Base-by-base conservation (phyloP, 2,888 invertebrate genomes). In the Helobdella robusta region DNA sequence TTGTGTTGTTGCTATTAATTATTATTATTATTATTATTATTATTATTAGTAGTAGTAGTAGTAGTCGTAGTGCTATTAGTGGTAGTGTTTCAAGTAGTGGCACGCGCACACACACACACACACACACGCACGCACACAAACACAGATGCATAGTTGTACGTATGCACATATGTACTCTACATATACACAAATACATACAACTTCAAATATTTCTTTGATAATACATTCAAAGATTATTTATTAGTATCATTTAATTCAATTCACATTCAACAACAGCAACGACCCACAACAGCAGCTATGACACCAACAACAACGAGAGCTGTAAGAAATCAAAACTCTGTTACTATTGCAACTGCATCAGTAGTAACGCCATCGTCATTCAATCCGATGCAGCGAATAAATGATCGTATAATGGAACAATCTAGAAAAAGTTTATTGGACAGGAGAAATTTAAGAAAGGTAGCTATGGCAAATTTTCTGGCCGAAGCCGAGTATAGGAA, bases 361-460 rank as follows among this genome's bases (percentile, higher is more conserved):
- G n/a, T n/a, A n/a, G n/a, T n/a, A n/a, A n/a, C n/a, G n/a, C n/a
- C n/a, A n/a, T n/a, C n/a, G n/a, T n/a, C n/a, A n/a, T n/a, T n/a
- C n/a, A n/a, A n/a, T n/a, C n/a, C n/a, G n/a, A n/a, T n/a, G n/a
- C n/a, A n/a, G n/a, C n/a, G n/a, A n/a, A n/a, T n/a, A n/a, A n/a
- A n/a, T n/a, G n/a, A n/a, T n/a, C n/a, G n/a, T n/a, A n/a, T n/a
- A n/a, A n/a, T n/a, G n/a, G n/a, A n/a, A n/a, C n/a, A n/a, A n/a
- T n/a, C n/a, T n/a, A n/a, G n/a, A n/a, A n/a, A n/a, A n/a, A n/a
- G n/a, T n/a, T n/a, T n/a, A n/a, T n/a, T n/a, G n/a, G n/a, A n/a
- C n/a, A n/a, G 50, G 2, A 62, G 92, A 73, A 87, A 87, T 78
- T 89, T 86, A 78, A 87, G 89, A 74, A 85, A 88, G 86, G 86